phyloP scores from a whole-genome alignment of 2,888 invertebrate genomes.

The Leucophora obtusa region DNA sequence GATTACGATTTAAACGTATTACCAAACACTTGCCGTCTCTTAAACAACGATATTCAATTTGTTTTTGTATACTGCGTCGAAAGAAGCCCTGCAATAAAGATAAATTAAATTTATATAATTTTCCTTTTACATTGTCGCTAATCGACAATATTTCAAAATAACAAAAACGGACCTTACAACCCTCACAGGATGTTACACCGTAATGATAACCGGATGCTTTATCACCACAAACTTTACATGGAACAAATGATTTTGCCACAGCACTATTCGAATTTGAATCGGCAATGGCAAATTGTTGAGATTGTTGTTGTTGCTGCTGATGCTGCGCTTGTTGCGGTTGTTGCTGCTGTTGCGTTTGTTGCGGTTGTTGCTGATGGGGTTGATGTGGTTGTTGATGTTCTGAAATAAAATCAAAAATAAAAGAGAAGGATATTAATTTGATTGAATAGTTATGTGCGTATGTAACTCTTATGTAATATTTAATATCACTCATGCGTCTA shows the following conservation, averaged over 20 bases:
- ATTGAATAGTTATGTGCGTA: neutral
- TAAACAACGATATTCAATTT: conserved; percentile 96
- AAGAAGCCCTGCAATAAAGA: conserved; percentile 90
- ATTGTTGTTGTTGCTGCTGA: conserved; percentile 48
- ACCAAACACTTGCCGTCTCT: conserved; percentile 96
- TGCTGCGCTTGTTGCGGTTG: conserved; percentile 41
- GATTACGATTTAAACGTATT: conserved; percentile 94
- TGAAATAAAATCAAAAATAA: conserved; percentile 2
- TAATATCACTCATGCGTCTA: conserved; percentile 1
- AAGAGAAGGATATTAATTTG: conserved; percentile 12
- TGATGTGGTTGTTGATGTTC: conserved; percentile 53
- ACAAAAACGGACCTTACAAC: conserved; percentile 91
- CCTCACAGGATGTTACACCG: conserved; percentile 98
- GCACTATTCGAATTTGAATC: conserved; percentile 87
- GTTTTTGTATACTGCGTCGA: conserved; percentile 96
- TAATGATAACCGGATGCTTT: conserved; percentile 95
- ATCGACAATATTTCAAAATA: conserved; percentile 1
- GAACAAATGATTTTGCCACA: conserved; percentile 91
- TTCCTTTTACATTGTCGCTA: neutral
- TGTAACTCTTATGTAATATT: neutral
- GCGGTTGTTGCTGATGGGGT: conserved; percentile 34
- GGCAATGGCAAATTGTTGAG: conserved; percentile 85
- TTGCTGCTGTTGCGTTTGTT: conserved; percentile 20
- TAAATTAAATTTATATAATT: neutral
- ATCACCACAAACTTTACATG: conserved; percentile 98